These are phyloP conservation scores for Strigamia transsilvanica DNA, from an alignment of 2,888 invertebrate species.

Conservation along the genomic window DNA sequence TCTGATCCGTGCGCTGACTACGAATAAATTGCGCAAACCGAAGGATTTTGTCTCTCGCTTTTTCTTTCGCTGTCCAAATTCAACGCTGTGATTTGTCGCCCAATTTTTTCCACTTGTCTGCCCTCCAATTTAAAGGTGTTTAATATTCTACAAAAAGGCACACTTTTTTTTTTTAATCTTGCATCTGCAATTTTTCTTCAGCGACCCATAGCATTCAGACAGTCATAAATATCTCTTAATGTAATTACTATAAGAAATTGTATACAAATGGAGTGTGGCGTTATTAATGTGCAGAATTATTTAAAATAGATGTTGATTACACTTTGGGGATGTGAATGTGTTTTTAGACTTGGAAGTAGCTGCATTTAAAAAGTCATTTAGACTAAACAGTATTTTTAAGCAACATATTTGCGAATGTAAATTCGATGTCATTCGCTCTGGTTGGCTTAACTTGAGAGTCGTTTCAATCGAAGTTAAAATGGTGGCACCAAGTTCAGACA, in stretches of 20 bases:
- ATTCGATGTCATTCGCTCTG: too few relatives aligned
- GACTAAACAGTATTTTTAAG: too few relatives aligned
- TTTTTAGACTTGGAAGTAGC: neutral
- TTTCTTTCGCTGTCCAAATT: conserved; percentile 9
- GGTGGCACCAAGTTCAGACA: too few relatives aligned
- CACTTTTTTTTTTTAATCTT: neutral
- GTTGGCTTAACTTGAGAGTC: too few relatives aligned
- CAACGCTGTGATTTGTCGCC: conserved; percentile 18
- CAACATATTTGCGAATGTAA: too few relatives aligned
- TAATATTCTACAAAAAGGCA: neutral
- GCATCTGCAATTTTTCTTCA: neutral
- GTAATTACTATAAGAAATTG: neutral
- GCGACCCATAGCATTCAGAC: neutral
- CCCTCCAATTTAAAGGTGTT: conserved; percentile 32
- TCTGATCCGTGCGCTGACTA: conserved; percentile 40
- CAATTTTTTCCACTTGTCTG: conserved; percentile 16
- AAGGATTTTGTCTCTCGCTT: conserved; percentile 40
- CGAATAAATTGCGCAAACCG: conserved; percentile 42
- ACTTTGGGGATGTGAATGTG: neutral
- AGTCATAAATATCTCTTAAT: neutral
- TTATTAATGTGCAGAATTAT: neutral
- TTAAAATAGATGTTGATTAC: too few relatives aligned
- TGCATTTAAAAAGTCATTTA: too few relatives aligned
- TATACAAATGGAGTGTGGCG: neutral
- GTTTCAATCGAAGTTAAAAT: too few relatives aligned